These are phyloP conservation scores for Drosophila elegans DNA, from an alignment of 1,140 invertebrate genomes.

Conservation along the genomic window DNA sequence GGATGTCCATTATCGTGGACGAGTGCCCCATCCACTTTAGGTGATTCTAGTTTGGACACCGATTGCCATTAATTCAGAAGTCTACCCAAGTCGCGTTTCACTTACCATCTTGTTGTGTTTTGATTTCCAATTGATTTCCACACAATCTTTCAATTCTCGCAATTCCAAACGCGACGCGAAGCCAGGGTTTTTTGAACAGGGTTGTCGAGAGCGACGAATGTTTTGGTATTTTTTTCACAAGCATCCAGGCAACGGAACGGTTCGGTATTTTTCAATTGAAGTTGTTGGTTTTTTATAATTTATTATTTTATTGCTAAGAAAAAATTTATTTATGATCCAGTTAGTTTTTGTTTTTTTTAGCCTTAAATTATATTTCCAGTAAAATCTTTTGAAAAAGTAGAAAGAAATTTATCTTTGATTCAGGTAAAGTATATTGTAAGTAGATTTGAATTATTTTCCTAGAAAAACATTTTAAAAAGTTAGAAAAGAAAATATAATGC, in stretches of 20 bases:
- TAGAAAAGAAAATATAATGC: too few species aligned
- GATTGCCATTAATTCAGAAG: not conserved
- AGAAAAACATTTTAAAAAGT: too few species aligned
- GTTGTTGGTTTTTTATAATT: too few species aligned
- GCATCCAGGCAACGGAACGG: not conserved
- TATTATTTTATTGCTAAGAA: too few species aligned
- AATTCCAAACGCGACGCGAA: constrained; percentile 52
- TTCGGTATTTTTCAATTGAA: not conserved
- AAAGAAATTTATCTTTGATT: too few species aligned
- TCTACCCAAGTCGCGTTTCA: constrained; percentile 29
- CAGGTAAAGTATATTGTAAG: too few species aligned
- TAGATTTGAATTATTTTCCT: too few species aligned
- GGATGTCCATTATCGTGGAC: constrained; percentile 80
- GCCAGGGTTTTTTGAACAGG: constrained; percentile 1
- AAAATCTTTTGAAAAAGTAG: too few species aligned
- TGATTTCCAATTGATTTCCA: constrained; percentile 51
- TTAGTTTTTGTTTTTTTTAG: too few species aligned
- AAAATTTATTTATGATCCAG: too few species aligned
- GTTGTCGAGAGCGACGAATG: not conserved
- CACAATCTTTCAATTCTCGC: constrained; percentile 35
- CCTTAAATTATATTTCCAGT: too few species aligned
- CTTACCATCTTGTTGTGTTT: constrained; percentile 58
- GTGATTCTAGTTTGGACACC: constrained; percentile 60
- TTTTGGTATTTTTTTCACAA: constrained; percentile 4
- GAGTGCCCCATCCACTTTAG: constrained; percentile 84